A percentile compares a stretch with the other conserved stretches of the same genome.
Evolutionary conservation across 2,888 invertebrate species (phyloP).

Genomic region (Epicampocera succincta): DNA sequence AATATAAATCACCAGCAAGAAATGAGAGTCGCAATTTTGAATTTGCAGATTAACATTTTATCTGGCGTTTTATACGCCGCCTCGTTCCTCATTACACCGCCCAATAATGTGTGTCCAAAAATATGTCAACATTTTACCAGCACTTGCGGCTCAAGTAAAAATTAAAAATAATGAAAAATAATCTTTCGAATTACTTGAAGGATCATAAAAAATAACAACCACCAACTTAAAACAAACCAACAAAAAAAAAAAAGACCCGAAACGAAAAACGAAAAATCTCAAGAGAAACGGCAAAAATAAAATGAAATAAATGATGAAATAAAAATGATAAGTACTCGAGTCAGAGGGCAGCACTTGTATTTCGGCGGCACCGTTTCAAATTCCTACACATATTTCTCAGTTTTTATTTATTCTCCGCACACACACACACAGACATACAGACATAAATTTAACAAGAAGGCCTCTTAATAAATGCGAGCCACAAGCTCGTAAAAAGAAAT

Average conservation of each 20-base stretch:
- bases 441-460: slow-evolving; percentile 57
- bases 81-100: not conserved
- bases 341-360: slow-evolving; percentile 23
- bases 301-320: slow-evolving; percentile 34
- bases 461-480: slow-evolving; percentile 34
- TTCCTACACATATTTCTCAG: slow-evolving; percentile 18
- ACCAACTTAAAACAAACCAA: slow-evolving; percentile 7
- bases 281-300: slow-evolving; percentile 2
- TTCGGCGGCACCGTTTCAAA: slow-evolving; percentile 49
- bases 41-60: too few species aligned
- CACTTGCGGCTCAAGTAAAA: slow-evolving; percentile 34
- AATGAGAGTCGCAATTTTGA: too few species aligned
- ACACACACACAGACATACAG: too few species aligned
- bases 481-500: slow-evolving; percentile 47
- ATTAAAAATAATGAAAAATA: slow-evolving; percentile 35
- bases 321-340: slow-evolving; percentile 51
- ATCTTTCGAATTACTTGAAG: slow-evolving; percentile 53
- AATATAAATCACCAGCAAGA: too few species aligned
- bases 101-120: not conserved
- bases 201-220: slow-evolving; percentile 42
- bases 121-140: slow-evolving; percentile 23
- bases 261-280: not conserved
- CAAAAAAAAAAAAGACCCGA: not conserved
- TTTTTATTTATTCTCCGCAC: slow-evolving; percentile 30
- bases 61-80: not conserved